phyloP scores from a whole-genome alignment of 1,140 invertebrate species.

The Drosophila auraria region DNA sequence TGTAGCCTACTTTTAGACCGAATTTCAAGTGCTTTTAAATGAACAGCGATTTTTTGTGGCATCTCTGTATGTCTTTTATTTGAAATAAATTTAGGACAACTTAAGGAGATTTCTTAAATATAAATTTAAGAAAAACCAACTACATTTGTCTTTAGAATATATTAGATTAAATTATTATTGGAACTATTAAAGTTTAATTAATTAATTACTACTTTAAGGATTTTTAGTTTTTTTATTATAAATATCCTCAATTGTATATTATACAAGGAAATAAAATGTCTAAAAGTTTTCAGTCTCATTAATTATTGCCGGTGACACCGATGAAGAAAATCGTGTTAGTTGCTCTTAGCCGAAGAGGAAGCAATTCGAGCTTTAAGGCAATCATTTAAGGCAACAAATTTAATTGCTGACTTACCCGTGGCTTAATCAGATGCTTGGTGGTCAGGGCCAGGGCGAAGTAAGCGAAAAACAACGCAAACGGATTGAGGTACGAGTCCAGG shows the following conservation, averaged over 20 bases:
- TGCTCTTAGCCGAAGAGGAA: slow-evolving; percentile 8
- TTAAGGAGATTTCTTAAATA: neutral
- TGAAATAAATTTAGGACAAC: too few species aligned
- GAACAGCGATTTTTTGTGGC: neutral
- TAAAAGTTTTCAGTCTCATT: slow-evolving; percentile 5
- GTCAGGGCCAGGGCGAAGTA: slow-evolving; percentile 91
- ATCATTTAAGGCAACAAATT: neutral
- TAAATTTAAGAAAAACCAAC: neutral
- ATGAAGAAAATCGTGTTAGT: slow-evolving; percentile 34
- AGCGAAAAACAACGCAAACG: slow-evolving; percentile 90
- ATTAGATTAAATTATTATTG: neutral
- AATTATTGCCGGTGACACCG: neutral
- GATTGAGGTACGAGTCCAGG: slow-evolving; percentile 91
- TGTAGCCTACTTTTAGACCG: neutral
- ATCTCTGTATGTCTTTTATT: neutral
- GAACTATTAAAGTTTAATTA: too few species aligned
- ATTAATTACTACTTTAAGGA: neutral
- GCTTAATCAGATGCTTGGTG: slow-evolving; percentile 89
- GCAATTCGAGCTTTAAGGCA: neutral
- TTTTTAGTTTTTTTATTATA: too few species aligned
- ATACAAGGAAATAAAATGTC: too few species aligned
- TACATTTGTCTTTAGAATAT: neutral
- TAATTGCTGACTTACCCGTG: slow-evolving; percentile 87
- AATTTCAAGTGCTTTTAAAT: neutral
- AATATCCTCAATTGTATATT: too few species aligned